These are phyloP conservation scores for Hartigia nigra DNA, from an alignment of 2,888 invertebrate genomes.

Conservation along the genomic window DNA sequence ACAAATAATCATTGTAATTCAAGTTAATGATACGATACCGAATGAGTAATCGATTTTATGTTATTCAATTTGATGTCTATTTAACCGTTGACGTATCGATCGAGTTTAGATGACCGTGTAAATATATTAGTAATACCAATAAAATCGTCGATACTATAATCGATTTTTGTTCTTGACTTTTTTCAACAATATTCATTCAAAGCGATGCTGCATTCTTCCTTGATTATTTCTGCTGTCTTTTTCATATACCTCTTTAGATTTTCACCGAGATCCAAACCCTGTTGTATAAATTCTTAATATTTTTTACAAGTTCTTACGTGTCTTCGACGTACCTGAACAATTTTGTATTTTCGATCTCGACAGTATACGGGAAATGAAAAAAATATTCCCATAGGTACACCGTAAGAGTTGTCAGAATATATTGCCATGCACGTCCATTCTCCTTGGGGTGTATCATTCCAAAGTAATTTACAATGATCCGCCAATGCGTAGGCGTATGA, in stretches of 20 bases:
- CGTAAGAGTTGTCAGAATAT: conserved; percentile 36
- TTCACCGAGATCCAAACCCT: conserved; percentile 21
- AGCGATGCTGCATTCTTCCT: conserved; percentile 19
- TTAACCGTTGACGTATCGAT: neutral
- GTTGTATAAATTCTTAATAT: neutral
- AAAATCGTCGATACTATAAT: neutral
- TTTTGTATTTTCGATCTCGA: conserved; percentile 26
- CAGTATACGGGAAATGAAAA: conserved; percentile 39
- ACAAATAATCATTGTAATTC: conserved; percentile 27
- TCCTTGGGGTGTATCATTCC: conserved; percentile 30
- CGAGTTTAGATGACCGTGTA: neutral
- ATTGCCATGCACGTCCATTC: conserved; percentile 42
- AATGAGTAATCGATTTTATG: neutral
- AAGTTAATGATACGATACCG: neutral
- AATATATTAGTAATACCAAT: neutral
- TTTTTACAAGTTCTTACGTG: neutral
- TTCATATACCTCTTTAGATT: conserved; percentile 20
- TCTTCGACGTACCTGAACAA: conserved; percentile 29
- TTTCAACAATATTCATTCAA: neutral
- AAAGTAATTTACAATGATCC: conserved; percentile 36
- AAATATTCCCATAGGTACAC: conserved; percentile 25
- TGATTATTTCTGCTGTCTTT: conserved; percentile 15
- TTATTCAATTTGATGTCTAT: neutral
- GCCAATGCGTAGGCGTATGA: conserved; percentile 24
- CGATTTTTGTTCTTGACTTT: neutral